Conservation (phyloP, 2,888 invertebrate species). For the Galerucella pusilla region DNA sequence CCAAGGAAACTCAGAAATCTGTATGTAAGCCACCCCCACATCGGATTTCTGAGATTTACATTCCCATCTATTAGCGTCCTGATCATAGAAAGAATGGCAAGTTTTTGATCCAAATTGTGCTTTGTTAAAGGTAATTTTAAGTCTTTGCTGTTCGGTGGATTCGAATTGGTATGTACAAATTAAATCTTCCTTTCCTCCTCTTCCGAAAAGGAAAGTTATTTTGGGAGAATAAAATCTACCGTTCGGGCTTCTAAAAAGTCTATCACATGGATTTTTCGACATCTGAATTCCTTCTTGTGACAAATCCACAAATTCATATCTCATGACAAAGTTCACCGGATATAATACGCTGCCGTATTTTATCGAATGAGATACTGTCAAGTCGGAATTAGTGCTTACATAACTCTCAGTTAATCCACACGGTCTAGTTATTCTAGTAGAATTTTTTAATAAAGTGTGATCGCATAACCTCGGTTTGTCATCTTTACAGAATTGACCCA, state of each 20-base stretch:
- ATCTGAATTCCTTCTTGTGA: conserved; percentile 75
- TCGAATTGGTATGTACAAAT: conserved; percentile 82
- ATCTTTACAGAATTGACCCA: conserved; percentile 82
- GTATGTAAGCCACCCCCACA: conserved; percentile 57
- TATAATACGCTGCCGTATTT: conserved; percentile 83
- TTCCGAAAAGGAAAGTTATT: conserved; percentile 84
- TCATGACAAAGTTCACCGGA: conserved; percentile 80
- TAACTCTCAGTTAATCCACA: conserved; percentile 81
- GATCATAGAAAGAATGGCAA: conserved; percentile 75
- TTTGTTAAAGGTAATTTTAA: conserved; percentile 77
- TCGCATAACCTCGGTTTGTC: conserved; percentile 81
- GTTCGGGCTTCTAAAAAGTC: conserved; percentile 68
- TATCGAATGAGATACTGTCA: conserved; percentile 80
- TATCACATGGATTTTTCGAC: conserved; percentile 73
- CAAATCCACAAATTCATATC: conserved; percentile 86
- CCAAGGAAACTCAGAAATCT: conserved; percentile 78
- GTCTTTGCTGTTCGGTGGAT: conserved; percentile 75
- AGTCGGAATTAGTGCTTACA: conserved; percentile 78
- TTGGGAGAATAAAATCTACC: conserved; percentile 78
- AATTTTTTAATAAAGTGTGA: conserved; percentile 78
- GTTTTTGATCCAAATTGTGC: conserved; percentile 77
- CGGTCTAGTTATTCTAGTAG: conserved; percentile 77
- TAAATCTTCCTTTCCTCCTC: conserved; percentile 82
- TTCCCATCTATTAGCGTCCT: conserved; percentile 75
- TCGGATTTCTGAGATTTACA: conserved; percentile 68